Evolutionary conservation across 2,888 invertebrate genomes (phyloP).

Genomic region (Myopa tessellatipennis): DNA sequence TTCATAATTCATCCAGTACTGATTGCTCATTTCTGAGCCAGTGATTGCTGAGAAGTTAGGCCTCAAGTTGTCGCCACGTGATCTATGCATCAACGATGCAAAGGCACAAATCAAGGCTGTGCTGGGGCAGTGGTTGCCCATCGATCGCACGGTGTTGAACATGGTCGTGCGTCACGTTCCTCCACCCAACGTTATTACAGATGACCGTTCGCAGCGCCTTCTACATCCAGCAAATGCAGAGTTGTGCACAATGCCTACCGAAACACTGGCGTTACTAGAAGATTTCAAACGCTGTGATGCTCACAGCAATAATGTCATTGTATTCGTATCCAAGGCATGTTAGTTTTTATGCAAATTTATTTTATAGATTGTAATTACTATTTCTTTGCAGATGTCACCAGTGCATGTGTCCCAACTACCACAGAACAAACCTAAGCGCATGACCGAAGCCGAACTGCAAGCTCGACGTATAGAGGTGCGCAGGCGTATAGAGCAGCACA

Average conservation of each 20-base stretch:
- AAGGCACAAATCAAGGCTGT: slow-evolving; percentile 84
- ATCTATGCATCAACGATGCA: slow-evolving; percentile 82
- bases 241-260: slow-evolving; percentile 75
- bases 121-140: slow-evolving; percentile 89
- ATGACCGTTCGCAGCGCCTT: slow-evolving; percentile 84
- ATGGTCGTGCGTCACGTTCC: slow-evolving; percentile 87
- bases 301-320: slow-evolving; percentile 74
- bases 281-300: slow-evolving; percentile 79
- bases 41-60: slow-evolving; percentile 79
- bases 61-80: slow-evolving; percentile 80
- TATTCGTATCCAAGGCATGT: slow-evolving; percentile 66
- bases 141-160: slow-evolving; percentile 83
- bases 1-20: slow-evolving; percentile 59
- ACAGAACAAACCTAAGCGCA: slow-evolving; percentile 81
- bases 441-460: slow-evolving; percentile 80
- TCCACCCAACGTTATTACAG: slow-evolving; percentile 79
- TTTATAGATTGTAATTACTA: not conserved
- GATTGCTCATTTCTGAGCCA: slow-evolving; percentile 24
- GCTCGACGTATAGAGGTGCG: slow-evolving; percentile 76
- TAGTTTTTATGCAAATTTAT: not conserved
- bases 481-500: slow-evolving; percentile 74
- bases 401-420: slow-evolving; percentile 81
- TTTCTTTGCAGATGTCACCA: slow-evolving; percentile 82
- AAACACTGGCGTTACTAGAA: slow-evolving; percentile 78
- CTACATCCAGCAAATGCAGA: slow-evolving; percentile 79